Evolutionary conservation across 2,113 vertebrate genomes (phyloP), one percentile per base, ranked within the genome.

Genomic region (Ammodytes marinus): DNA sequence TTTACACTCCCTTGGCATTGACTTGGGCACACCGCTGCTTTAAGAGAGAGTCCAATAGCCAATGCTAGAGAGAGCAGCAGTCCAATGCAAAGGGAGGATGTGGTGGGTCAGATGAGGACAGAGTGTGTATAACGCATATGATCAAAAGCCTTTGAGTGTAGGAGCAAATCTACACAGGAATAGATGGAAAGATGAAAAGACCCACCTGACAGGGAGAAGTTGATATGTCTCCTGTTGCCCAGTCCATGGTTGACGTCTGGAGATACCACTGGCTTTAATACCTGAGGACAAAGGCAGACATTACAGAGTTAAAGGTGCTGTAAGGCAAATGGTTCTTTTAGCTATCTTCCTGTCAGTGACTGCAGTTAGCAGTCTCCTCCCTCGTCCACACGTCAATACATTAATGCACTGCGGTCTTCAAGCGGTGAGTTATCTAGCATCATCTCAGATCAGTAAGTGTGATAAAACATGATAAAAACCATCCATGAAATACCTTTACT

Each of bases 171-270:
- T 37, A 40, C 3, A 8, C 8, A 65, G 12, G 19, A 63, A 27
- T 2, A 46, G 27, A 45, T 1, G 8, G 43, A 50, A n/a, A 27
- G 13, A 14, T 27, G 27, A 54, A 50, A 6, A 42, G 6, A 66
- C 5, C 27, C 27, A 99, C 98, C 97, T 93, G 98, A 99, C 79
- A 99, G 88, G 8, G 96, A 97, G 91, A 99, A 99, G 90, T 97
- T 99, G 92, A 99, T 98, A 80, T 99, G 93, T 27, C 98, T 96
- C 73, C 98, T 96, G 88, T 93, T 98, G 86, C 97, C 96, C 87
- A 96, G 95, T 57, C 94, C 95, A 74, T 96, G 96, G 73, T 91
- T 92, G 49, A 95, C 95, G 68, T 99, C 97, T 73, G 97, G 96
- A 85, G 91, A 96, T 65, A 95, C 95, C 89, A 97, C 94, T 35